Evolutionary conservation across 1,140 invertebrate species (phyloP), one percentile per base, ranked within the genome.

Genomic region (Lordiphosa stackelbergi): DNA sequence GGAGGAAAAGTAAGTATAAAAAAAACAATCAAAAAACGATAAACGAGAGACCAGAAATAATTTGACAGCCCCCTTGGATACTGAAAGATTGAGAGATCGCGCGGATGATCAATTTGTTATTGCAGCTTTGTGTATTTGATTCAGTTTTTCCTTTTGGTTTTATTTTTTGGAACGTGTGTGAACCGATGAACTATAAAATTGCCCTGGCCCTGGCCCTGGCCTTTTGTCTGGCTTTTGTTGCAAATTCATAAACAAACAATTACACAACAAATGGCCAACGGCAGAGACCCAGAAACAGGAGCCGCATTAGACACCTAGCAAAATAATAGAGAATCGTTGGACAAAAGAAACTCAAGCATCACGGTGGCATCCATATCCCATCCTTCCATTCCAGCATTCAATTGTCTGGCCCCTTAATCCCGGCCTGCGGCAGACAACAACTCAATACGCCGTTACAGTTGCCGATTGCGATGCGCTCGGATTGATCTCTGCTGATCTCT

Each of bases 191-290:
- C 75, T 81, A 54, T 53, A 56, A 66, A 73, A 73, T 65, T 66
- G 59, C 58, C 55, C 71, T 72, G 69, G 70, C 69, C 55, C 71
- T 72, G 69, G 70, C 69, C 70, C 45, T 74, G 75, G 66, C 71
- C 75, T 72, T 68, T 83, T 78, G 74, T 78, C 65, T 71, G 59
- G 43, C 28, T 66, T 65, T 74, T 79, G 74, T 79, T 64, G 45
- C 71, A 61, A 75, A 75, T 61, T 79, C 58, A 63, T 83, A 81
- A 83, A 81, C 75, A 81, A 81, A 81, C 75, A 81, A 81, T 81
- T 81, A 81, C 60, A 56, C 56, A 83, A 81, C 68, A 83, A 75
- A 78, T 28, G 38, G 24, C 74, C 65, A 60, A 34, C 53, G 34
- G 56, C 66, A 63, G 43, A 69, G 41, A 56, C 36, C 46, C 57